Evolutionary conservation across 2,113 vertebrate genomes (phyloP).

Genomic region (Hyla sarda): DNA sequence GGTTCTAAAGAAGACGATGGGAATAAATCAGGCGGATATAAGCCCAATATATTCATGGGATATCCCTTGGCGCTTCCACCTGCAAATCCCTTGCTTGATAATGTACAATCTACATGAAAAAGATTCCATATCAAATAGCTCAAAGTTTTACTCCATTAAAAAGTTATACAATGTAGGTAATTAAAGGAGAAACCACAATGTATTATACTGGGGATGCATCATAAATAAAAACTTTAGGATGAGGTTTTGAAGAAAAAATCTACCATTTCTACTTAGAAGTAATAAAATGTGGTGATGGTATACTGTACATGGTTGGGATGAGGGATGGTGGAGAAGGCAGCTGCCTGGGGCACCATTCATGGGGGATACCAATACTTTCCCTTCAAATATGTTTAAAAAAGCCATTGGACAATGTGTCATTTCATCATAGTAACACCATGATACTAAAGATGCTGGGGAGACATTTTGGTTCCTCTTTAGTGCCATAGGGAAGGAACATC

Average conservation of each 20-base stretch:
- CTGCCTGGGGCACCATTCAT: no score
- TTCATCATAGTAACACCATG: no score
- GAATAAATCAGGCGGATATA: constrained; percentile 19
- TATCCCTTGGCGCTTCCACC: constrained; percentile 9
- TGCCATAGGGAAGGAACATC: no score
- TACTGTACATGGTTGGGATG: background rate
- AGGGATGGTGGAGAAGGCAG: no score
- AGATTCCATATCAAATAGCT: background rate
- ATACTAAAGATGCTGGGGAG: no score
- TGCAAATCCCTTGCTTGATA: constrained; percentile 8
- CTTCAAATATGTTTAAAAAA: no score
- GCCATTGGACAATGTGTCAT: no score
- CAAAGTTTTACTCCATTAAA: background rate
- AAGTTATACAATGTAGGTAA: background rate
- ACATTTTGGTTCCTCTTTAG: no score
- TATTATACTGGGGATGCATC: background rate
- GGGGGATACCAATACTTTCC: no score
- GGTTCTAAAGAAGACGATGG: background rate
- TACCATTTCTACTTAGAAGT: background rate
- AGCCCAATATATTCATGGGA: constrained; percentile 13
- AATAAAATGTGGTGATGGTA: background rate
- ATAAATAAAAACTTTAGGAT: background rate
- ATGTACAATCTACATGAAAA: background rate
- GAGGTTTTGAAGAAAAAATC: background rate
- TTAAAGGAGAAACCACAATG: background rate